Base-by-base conservation (phyloP, 2,888 invertebrate species). In the Eristalinus sepulchralis region DNA sequence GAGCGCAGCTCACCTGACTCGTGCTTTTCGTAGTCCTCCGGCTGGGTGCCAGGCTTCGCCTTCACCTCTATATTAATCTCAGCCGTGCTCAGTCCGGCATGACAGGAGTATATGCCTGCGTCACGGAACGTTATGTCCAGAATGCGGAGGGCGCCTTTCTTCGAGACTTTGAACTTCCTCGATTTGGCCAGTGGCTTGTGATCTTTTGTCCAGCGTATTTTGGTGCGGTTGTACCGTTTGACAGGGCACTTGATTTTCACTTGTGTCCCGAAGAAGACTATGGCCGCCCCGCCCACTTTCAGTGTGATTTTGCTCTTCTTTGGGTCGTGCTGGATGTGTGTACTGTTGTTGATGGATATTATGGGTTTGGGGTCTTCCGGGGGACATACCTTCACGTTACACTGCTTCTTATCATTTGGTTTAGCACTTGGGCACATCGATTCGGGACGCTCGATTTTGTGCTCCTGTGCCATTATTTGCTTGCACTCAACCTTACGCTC, bases 221-320 rank as follows among this genome's bases (percentile, higher is more conserved):
- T 96, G 0, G 97, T 96, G 86, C 97, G 93, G 91, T 96, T 95
- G 91, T 95, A 96, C 1, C 93, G 95, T 91, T 97, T 97, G 24
- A 97, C 97, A 0, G 98, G 98, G 91, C 98, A 98, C 91, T 98
- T 97, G 89, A 98, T 97, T 93, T 98, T 98, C 81, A 98, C 95
- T 90, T 97, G 96, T 0, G 98, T 97, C 9, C 98, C 98, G 89
- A 96, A 95, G 93, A 97, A 98, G 64, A 98, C 96, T 0, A 96
- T 96, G 0, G 98, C 98, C 0, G 96, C 96, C 0, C 98, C 98
- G 0, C 98, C 98, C 0, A 98, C 96, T 92, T 97, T 97, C 0
- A 98, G 94, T 0, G 96, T 96, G 13, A 97, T 95, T 93, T 96
- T 96, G 87, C 95, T 95, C 92, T 96, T 96, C 90, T 95, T 96